phyloP scores from a whole-genome alignment of 2,113 vertebrate species.

The Amphiprion percula region DNA sequence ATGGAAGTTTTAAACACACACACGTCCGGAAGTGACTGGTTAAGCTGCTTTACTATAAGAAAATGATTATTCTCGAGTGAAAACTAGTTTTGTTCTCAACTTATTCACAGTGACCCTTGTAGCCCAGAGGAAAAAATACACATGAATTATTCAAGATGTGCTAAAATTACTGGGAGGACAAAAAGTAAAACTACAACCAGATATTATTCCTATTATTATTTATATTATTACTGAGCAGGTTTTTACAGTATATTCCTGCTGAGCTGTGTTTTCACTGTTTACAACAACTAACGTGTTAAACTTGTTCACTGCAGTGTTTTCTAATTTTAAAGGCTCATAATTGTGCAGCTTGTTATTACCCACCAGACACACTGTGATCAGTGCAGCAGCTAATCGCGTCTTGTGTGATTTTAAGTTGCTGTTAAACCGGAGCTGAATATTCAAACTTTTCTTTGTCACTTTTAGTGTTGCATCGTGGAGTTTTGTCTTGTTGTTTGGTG shows the following conservation, averaged over 20 bases:
- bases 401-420: background rate
- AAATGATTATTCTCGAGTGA: background rate
- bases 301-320: slow-evolving; percentile 43
- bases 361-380: slow-evolving; percentile 14
- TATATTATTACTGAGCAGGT: background rate
- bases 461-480: background rate
- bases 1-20: background rate
- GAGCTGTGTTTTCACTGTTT: slow-evolving; percentile 14
- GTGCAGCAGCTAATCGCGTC: slow-evolving; percentile 25
- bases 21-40: background rate
- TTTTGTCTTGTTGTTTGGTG: background rate
- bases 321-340: slow-evolving; percentile 60
- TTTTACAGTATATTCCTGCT: slow-evolving; percentile 5
- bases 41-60: background rate
- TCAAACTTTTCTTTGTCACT: slow-evolving; percentile 48
- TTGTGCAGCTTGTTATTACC: slow-evolving; percentile 37
- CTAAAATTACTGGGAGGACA: background rate
- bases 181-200: background rate
- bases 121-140: slow-evolving; percentile 5
- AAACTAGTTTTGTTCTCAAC: slow-evolving; percentile 28
- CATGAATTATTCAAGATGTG: slow-evolving; percentile 34
- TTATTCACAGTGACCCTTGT: slow-evolving; percentile 5
- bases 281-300: slow-evolving; percentile 41
- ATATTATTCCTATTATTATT: background rate
- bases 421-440: slow-evolving; percentile 13